A percentile compares a stretch with the other conserved stretches of the same genome.
phyloP scores from a whole-genome alignment of 2,888 invertebrate species.

The Leucophenga montana region DNA sequence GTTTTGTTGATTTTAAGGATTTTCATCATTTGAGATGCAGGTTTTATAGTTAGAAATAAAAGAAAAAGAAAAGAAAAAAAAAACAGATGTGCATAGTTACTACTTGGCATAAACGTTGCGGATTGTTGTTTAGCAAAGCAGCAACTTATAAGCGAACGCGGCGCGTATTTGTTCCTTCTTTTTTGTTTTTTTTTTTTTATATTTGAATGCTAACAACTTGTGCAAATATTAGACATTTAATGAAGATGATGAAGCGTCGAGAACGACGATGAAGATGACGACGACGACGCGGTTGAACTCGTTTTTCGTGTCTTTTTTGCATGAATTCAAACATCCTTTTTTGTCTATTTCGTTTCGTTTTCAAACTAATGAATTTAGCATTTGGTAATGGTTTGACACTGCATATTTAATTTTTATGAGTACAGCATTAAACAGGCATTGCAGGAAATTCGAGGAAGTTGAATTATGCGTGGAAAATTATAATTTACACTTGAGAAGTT shows the following conservation, averaged over 20 bases:
- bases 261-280: too few species aligned
- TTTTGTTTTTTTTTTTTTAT: constrained; percentile 34
- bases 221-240: constrained; percentile 61
- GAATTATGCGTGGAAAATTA: constrained; percentile 71
- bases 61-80: too few species aligned
- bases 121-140: background rate
- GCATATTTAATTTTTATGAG: constrained; percentile 66
- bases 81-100: background rate
- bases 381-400: constrained; percentile 69
- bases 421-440: constrained; percentile 57
- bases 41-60: constrained; percentile 36
- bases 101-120: too few species aligned
- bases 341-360: constrained; percentile 2
- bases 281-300: constrained; percentile 48
- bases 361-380: constrained; percentile 67
- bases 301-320: constrained; percentile 66
- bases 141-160: constrained; percentile 33
- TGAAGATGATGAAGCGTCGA: constrained; percentile 57
- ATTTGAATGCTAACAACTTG: constrained; percentile 57
- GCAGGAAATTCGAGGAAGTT: constrained; percentile 69
- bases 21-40: constrained; percentile 41
- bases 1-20: constrained; percentile 38
- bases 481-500: constrained; percentile 70
- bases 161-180: constrained; percentile 21
- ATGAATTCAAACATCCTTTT: background rate